phyloP scores from a whole-genome alignment of 2,888 invertebrate species.

The Ryuthela nishihirai region DNA sequence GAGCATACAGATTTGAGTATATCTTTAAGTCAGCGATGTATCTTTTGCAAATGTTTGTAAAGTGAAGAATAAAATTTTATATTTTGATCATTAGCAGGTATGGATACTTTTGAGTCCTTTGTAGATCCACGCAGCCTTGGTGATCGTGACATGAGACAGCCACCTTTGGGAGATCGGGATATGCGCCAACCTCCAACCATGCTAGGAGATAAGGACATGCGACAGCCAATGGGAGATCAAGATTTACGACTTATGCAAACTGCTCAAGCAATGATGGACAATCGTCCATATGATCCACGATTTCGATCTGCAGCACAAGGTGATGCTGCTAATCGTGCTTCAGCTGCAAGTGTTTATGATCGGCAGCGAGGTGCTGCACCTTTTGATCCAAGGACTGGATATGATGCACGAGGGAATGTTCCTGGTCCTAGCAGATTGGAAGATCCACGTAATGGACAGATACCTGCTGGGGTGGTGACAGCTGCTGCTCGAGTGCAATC shows the following conservation, averaged over 20 bases:
- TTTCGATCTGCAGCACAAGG: too few relatives aligned
- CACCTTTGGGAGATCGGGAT: conserved; percentile 28
- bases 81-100: too few relatives aligned
- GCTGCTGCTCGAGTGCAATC: too few relatives aligned
- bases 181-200: conserved; percentile 49
- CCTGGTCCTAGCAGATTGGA: conserved; percentile 7
- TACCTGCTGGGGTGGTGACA: too few relatives aligned
- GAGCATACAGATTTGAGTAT: too few relatives aligned
- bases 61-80: too few relatives aligned
- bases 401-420: conserved; percentile 8
- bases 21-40: too few relatives aligned
- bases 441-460: conserved; percentile 15
- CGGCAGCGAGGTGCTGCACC: conserved; percentile 1
- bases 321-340: too few relatives aligned
- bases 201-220: conserved; percentile 40
- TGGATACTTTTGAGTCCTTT: background rate
- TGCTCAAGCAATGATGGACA: conserved; percentile 54
- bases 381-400: conserved; percentile 9
- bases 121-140: conserved; percentile 12
- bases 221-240: conserved; percentile 41
- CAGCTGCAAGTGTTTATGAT: too few relatives aligned
- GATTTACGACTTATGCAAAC: conserved; percentile 21
- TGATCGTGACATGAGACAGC: conserved; percentile 34
- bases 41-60: too few relatives aligned
- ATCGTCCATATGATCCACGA: conserved; percentile 32